Evolutionary conservation across 2,797 vertebrate species (phyloP).

Genomic region (Lycodopsis pacificus): DNA sequence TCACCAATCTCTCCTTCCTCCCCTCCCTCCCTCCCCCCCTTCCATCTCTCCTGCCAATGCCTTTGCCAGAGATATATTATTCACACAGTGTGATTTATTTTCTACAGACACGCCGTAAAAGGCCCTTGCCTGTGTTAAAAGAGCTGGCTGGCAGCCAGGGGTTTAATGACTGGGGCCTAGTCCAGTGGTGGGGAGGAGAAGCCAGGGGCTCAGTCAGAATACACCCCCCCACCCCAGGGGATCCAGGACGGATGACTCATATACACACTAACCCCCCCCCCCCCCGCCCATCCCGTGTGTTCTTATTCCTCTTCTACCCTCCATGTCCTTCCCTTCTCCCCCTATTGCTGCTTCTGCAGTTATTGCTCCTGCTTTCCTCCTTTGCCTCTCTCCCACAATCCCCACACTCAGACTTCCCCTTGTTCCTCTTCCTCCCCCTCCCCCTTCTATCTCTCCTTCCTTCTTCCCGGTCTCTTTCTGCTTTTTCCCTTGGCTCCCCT

Average conservation of each 20-base stretch:
- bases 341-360: constrained; percentile 55
- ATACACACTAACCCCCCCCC: constrained; percentile 54
- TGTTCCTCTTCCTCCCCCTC: constrained; percentile 37
- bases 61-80: constrained; percentile 95
- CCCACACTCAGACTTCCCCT: constrained; percentile 38
- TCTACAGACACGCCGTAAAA: constrained; percentile 98
- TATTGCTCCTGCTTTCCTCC: constrained; percentile 56
- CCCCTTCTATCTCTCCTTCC: constrained; percentile 36
- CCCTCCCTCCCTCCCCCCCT: constrained; percentile 70
- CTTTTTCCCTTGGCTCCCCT: constrained; percentile 56
- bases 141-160: constrained; percentile 96
- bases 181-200: constrained; percentile 93
- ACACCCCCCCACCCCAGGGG: constrained; percentile 87
- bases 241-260: constrained; percentile 85
- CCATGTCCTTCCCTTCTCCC: constrained; percentile 56
- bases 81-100: constrained; percentile 99
- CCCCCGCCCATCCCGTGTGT: constrained; percentile 49
- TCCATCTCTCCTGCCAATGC: constrained; percentile 83
- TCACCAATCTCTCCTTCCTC: constrained; percentile 85
- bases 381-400: constrained; percentile 40
- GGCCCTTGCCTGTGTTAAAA: constrained; percentile 96
- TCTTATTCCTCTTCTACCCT: constrained; percentile 57
- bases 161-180: constrained; percentile 99
- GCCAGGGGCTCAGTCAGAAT: constrained; percentile 96
- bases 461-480: constrained; percentile 62